phyloP scores from a whole-genome alignment of 2,113 vertebrate genomes.

The Drymodes brunneopygia region DNA sequence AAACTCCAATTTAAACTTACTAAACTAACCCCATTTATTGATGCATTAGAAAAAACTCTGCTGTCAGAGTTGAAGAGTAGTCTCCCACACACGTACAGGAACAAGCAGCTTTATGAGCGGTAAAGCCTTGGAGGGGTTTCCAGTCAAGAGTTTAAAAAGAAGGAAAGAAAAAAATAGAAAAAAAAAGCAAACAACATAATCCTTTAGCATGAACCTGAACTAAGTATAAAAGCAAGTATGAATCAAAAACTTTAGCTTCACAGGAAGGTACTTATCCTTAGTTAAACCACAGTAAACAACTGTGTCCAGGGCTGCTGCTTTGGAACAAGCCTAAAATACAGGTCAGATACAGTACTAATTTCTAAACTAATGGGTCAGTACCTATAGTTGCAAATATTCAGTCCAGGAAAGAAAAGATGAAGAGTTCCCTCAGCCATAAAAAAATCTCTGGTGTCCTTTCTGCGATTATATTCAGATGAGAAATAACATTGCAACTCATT shows the following conservation, averaged over 20 bases:
- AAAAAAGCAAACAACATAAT: not conserved
- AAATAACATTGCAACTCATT: not conserved
- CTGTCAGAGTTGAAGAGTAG: not conserved
- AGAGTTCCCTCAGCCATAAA: not conserved
- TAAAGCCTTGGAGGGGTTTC: not conserved
- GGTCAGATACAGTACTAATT: accelerated
- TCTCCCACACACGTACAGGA: not conserved
- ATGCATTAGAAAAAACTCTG: not conserved
- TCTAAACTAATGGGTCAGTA: not conserved
- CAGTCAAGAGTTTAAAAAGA: not conserved
- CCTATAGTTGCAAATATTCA: not conserved
- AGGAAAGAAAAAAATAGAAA: not conserved
- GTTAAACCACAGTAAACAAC: not conserved
- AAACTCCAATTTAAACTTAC: not conserved
- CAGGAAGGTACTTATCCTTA: not conserved
- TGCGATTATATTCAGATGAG: not conserved
- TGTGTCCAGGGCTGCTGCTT: not conserved
- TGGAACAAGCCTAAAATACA: not conserved
- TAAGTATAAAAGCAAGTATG: not conserved
- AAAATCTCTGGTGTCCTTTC: not conserved
- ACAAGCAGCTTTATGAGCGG: not conserved
- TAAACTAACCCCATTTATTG: not conserved
- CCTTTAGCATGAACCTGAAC: not conserved
- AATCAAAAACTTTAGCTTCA: not conserved
- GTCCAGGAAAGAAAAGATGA: not conserved